A percentile compares a stretch with the other conserved stretches of the same genome.
Conservation (phyloP, 2,888 invertebrate species). For the Drosophila kuntzei region DNA sequence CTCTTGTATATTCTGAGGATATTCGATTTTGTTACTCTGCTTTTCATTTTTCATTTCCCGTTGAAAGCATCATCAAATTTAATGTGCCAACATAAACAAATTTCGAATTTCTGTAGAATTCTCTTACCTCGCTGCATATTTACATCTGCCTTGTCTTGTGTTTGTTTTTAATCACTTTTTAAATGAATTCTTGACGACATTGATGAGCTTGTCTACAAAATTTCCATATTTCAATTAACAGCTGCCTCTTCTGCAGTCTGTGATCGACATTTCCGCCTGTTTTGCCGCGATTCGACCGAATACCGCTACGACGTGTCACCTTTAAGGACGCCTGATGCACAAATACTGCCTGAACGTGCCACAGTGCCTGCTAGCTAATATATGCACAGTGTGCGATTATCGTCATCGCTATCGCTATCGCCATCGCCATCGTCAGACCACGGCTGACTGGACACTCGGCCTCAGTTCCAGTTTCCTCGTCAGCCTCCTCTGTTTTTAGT, state of each 20-base stretch:
- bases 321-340: conserved; percentile 40
- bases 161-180: conserved; percentile 63
- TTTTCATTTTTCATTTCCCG: conserved; percentile 17
- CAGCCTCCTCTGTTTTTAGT: conserved; percentile 33
- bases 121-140: conserved; percentile 74
- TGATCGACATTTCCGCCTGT: conserved; percentile 40
- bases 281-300: conserved; percentile 30
- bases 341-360: conserved; percentile 34
- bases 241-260: conserved; percentile 3
- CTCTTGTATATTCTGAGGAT: conserved; percentile 1
- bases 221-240: conserved; percentile 57
- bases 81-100: conserved; percentile 17
- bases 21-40: conserved; percentile 16
- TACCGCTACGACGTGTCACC: conserved; percentile 32
- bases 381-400: conserved; percentile 27
- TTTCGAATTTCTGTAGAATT: conserved; percentile 4
- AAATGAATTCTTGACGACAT: conserved; percentile 37
- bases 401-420: conserved; percentile 3
- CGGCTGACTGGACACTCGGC: conserved; percentile 48
- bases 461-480: conserved; percentile 3
- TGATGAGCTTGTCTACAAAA: conserved; percentile 49
- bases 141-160: conserved; percentile 19
- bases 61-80: conserved; percentile 9
- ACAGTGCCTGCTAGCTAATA: conserved; percentile 1
- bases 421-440: conserved; percentile 4